phyloP scores from a whole-genome alignment of 1,140 invertebrate species.

The Dreissena rostriformis region DNA sequence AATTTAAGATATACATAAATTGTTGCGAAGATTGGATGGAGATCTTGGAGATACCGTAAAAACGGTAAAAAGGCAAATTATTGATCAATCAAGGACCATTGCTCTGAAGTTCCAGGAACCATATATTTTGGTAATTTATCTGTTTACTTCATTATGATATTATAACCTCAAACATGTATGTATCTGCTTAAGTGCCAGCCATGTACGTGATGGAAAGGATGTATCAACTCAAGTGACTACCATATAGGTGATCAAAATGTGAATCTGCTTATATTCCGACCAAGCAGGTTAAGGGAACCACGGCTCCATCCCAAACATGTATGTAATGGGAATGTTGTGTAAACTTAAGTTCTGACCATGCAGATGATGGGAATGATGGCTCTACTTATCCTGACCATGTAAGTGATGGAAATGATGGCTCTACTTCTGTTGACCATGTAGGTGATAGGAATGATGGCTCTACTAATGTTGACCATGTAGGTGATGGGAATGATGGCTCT shows the following conservation, averaged over 20 bases:
- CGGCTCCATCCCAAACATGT: background rate
- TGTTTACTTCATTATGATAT: too few relatives aligned
- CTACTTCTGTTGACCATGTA: background rate
- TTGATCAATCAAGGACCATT: too few relatives aligned
- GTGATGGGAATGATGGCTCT: too few relatives aligned
- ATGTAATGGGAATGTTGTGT: background rate
- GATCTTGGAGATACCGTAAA: too few relatives aligned
- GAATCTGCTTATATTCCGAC: background rate
- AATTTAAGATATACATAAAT: too few relatives aligned
- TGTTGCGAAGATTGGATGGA: too few relatives aligned
- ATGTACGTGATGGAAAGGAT: background rate
- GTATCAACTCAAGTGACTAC: background rate
- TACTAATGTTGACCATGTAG: too few relatives aligned
- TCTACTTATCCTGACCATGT: background rate
- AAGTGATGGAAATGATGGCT: background rate
- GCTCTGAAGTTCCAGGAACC: too few relatives aligned
- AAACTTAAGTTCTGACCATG: background rate
- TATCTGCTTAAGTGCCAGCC: background rate
- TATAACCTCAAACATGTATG: background rate
- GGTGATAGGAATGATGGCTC: too few relatives aligned
- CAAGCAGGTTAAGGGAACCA: background rate
- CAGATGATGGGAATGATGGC: background rate
- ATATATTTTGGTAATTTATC: too few relatives aligned
- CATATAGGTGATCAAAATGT: background rate
- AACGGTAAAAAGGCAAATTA: too few relatives aligned